These are phyloP conservation scores for Lordiphosa collinella DNA, from an alignment of 1,140 invertebrate species.

Conservation along the genomic window DNA sequence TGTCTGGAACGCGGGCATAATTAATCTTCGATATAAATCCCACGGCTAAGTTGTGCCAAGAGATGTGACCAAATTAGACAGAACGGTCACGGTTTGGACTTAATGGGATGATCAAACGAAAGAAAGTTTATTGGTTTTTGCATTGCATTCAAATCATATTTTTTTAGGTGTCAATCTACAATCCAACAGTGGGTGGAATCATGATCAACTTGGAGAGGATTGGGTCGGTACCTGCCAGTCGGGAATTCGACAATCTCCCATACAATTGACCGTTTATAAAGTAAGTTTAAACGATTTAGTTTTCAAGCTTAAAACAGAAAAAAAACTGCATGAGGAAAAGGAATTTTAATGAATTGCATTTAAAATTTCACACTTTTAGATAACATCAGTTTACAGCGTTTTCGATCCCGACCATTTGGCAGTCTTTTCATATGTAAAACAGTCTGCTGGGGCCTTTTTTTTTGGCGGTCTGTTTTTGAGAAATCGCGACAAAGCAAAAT, in stretches of 20 bases:
- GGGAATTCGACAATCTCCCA: conserved; percentile 40
- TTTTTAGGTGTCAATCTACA: conserved; percentile 29
- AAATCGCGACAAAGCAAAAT: too few relatives aligned
- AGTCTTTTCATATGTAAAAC: too few relatives aligned
- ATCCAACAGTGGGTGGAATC: conserved; percentile 25
- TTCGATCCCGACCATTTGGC: too few relatives aligned
- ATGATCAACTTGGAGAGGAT: conserved; percentile 23
- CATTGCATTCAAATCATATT: conserved; percentile 8
- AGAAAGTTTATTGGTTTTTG: conserved; percentile 28
- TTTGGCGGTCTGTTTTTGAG: too few relatives aligned
- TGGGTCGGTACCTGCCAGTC: conserved; percentile 29
- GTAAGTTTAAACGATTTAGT: conserved; percentile 7
- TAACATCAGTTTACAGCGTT: too few relatives aligned
- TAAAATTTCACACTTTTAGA: not conserved
- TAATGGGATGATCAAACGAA: conserved; percentile 41
- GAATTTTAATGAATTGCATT: not conserved
- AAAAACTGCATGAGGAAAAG: too few relatives aligned
- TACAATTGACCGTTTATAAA: conserved; percentile 27
- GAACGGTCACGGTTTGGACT: conserved; percentile 19
- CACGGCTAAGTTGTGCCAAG: not conserved
- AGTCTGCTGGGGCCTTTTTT: too few relatives aligned
- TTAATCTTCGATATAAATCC: conserved; percentile 6
- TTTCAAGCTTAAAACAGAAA: too few relatives aligned
- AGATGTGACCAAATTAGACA: conserved; percentile 2
- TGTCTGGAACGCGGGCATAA: not conserved